Evolutionary conservation across 2,888 invertebrate genomes (phyloP).

Genomic region (Lagria hirta): DNA sequence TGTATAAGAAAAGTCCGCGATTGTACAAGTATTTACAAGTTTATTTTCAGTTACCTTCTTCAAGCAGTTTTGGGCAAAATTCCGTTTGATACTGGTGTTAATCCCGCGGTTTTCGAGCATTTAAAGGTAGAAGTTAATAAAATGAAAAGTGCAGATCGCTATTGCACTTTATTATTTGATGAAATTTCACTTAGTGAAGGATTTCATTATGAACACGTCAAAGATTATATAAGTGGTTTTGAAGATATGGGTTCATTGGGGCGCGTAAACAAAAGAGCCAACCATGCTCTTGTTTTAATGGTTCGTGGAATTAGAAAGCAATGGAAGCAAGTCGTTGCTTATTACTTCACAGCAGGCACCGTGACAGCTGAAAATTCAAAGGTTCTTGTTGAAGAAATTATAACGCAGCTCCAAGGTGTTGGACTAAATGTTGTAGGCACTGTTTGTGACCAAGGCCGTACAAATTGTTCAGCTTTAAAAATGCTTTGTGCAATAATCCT

Average conservation of each 20-base stretch:
- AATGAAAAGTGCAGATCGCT: constrained; percentile 8
- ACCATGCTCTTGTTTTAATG: constrained; percentile 35
- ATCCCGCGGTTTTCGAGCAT: constrained; percentile 1
- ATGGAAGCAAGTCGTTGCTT: constrained; percentile 29
- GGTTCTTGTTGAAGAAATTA: constrained; percentile 2
- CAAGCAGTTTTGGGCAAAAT: constrained; percentile 2
- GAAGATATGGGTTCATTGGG: constrained; percentile 28
- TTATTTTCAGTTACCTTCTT: constrained; percentile 2
- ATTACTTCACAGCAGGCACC: constrained; percentile 4
- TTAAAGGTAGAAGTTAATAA: constrained; percentile 34
- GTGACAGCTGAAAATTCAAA: constrained; percentile 1
- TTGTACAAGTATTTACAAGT: constrained; percentile 5
- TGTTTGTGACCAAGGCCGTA: no score
- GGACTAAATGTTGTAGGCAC: constrained; percentile 1
- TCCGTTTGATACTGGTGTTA: constrained; percentile 1
- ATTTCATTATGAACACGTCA: constrained; percentile 9
- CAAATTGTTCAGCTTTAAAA: no score
- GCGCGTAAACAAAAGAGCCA: constrained; percentile 17
- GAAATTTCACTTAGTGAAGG: constrained; percentile 13
- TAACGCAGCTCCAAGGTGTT: constrained; percentile 1
- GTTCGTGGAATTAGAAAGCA: constrained; percentile 27
- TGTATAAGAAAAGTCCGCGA: constrained; percentile 5
- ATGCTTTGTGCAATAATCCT: no score
- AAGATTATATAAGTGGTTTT: constrained; percentile 23
- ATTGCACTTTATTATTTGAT: constrained; percentile 16